Evolutionary conservation across 2,797 vertebrate species (phyloP).

Genomic region (Dromococcyx pavoninus): DNA sequence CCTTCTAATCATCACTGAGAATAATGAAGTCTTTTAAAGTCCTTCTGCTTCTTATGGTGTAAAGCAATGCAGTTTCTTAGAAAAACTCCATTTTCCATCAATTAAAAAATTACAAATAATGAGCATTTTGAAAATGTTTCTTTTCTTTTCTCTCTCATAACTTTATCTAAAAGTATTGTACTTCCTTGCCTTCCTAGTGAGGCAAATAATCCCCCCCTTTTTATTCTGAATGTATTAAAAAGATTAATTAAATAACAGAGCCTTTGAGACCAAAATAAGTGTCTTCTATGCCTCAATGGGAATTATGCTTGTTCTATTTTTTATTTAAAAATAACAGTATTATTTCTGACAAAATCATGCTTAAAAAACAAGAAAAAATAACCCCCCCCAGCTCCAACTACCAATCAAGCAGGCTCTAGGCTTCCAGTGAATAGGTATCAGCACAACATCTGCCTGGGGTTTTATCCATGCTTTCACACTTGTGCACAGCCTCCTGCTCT

Average conservation of each 20-base stretch:
- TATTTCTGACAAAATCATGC: not conserved
- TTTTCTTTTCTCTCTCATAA: not conserved
- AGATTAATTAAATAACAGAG: not conserved
- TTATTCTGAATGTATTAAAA: not conserved
- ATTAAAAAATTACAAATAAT: not conserved
- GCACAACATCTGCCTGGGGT: fast-evolving
- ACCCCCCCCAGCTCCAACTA: not conserved
- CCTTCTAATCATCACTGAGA: not conserved
- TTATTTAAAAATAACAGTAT: not conserved
- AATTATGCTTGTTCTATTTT: not conserved
- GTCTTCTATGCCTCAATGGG: not conserved
- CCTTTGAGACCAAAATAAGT: not conserved
- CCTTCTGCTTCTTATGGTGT: not conserved
- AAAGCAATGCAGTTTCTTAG: not conserved
- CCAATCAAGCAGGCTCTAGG: not conserved
- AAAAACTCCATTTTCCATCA: not conserved
- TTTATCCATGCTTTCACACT: not conserved
- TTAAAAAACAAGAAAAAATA: not conserved
- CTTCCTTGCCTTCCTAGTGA: not conserved
- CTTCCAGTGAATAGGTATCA: not conserved
- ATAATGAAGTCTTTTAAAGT: not conserved
- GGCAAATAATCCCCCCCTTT: not conserved
- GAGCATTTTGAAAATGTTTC: not conserved
- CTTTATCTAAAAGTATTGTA: not conserved
- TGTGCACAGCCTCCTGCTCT: not conserved